A percentile compares a stretch with the other conserved stretches of the same genome.
phyloP scores from a whole-genome alignment of 2,888 invertebrate genomes.

The Callimorpha dominula region DNA sequence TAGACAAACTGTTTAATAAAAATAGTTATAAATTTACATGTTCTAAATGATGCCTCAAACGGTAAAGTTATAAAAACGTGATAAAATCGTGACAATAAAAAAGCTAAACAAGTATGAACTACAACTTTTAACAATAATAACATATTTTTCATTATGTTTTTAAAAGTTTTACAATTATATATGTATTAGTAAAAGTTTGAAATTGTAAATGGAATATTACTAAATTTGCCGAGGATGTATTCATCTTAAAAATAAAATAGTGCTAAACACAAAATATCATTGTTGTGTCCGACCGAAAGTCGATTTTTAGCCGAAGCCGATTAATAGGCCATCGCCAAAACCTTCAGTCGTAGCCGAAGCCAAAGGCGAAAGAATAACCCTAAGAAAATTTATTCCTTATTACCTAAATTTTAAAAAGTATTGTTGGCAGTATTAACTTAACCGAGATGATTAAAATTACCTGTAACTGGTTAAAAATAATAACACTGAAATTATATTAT shows the following conservation, averaged over 20 bases:
- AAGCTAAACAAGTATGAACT: slow-evolving; percentile 8
- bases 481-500: too few species aligned
- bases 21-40: slow-evolving; percentile 40
- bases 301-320: too few species aligned
- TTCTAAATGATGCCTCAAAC: slow-evolving; percentile 45
- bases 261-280: neutral
- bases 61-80: slow-evolving; percentile 30
- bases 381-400: too few species aligned
- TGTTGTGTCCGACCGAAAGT: too few species aligned
- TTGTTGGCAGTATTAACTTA: too few species aligned
- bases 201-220: neutral
- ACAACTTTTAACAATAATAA: slow-evolving; percentile 20
- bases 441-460: too few species aligned
- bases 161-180: neutral
- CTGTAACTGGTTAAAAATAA: too few species aligned
- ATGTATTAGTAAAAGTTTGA: slow-evolving; percentile 6
- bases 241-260: neutral
- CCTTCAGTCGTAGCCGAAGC: too few species aligned
- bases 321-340: too few species aligned
- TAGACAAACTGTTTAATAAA: slow-evolving; percentile 38
- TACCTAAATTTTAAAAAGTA: too few species aligned
- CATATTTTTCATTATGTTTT: neutral
- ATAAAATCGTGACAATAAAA: slow-evolving; percentile 38
- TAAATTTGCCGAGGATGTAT: neutral
- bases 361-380: too few species aligned